Evolutionary conservation across 2,113 vertebrate species (phyloP).

Genomic region (Vulpes vulpes): DNA sequence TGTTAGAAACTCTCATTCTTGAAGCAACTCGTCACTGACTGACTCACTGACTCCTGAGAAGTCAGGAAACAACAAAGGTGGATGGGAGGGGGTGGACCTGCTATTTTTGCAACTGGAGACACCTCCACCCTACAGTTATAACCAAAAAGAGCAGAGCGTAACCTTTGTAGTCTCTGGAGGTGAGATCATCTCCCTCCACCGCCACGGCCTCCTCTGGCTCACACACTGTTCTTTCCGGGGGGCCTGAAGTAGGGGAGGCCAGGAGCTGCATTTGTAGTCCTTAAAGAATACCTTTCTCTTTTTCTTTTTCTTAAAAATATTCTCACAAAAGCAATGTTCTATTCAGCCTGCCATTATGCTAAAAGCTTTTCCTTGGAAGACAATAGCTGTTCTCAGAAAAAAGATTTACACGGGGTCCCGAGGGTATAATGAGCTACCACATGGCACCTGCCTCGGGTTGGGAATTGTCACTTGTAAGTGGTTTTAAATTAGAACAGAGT

Average conservation of each 20-base stretch:
- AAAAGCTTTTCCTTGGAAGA: constrained; percentile 79
- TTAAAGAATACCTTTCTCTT: constrained; percentile 68
- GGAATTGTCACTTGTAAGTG: constrained; percentile 76
- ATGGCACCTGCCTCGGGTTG: not conserved
- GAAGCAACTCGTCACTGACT: not conserved
- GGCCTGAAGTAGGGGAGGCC: not conserved
- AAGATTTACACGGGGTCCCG: constrained; percentile 69
- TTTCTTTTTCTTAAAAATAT: constrained; percentile 63
- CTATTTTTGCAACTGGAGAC: constrained; percentile 49
- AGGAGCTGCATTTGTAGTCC: not conserved
- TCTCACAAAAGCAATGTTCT: constrained; percentile 66
- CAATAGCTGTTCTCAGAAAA: constrained; percentile 76
- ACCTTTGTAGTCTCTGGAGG: constrained; percentile 52
- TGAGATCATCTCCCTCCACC: not conserved
- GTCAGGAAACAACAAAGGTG: not conserved
- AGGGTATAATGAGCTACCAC: constrained; percentile 63
- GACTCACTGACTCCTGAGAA: constrained; percentile 22
- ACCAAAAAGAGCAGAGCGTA: not conserved
- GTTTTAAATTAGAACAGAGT: constrained; percentile 71
- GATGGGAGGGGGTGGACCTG: not conserved
- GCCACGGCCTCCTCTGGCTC: not conserved
- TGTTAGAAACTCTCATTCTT: not conserved
- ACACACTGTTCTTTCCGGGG: constrained; percentile 19
- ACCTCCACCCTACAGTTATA: not conserved
- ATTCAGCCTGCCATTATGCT: constrained; percentile 77